Evolutionary conservation across 2,888 invertebrate genomes (phyloP).

Genomic region (Clanis bilineata): DNA sequence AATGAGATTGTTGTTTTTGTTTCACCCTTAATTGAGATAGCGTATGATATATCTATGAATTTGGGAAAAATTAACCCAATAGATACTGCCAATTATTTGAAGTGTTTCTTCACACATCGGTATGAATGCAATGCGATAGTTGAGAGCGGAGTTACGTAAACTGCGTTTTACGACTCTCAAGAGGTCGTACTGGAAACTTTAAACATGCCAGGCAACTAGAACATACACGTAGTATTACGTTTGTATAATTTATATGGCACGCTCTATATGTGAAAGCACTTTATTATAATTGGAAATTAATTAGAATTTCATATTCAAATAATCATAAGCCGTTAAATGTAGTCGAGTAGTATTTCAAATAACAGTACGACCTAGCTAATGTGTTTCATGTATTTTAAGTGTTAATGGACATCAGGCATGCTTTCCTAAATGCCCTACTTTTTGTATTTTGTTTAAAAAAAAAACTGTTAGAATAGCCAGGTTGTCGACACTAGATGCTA

Average conservation of each 20-base stretch:
- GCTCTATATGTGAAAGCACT: neutral
- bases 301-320: neutral
- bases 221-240: neutral
- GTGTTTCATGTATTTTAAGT: neutral
- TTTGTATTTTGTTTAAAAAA: neutral
- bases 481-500: constrained; percentile 32
- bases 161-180: constrained; percentile 12
- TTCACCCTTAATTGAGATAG: no score
- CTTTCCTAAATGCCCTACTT: neutral
- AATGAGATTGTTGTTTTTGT: no score
- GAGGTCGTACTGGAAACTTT: constrained; percentile 10
- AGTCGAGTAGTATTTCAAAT: neutral
- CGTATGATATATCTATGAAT: no score
- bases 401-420: neutral
- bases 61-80: no score
- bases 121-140: neutral
- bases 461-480: constrained; percentile 23
- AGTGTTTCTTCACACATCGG: neutral
- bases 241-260: neutral
- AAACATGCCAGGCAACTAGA: neutral
- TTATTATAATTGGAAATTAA: neutral
- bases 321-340: neutral
- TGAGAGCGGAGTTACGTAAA: constrained; percentile 16
- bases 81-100: neutral
- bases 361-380: neutral